Conservation (phyloP, 2,113 vertebrate species). For the Pterocles burchelli region DNA sequence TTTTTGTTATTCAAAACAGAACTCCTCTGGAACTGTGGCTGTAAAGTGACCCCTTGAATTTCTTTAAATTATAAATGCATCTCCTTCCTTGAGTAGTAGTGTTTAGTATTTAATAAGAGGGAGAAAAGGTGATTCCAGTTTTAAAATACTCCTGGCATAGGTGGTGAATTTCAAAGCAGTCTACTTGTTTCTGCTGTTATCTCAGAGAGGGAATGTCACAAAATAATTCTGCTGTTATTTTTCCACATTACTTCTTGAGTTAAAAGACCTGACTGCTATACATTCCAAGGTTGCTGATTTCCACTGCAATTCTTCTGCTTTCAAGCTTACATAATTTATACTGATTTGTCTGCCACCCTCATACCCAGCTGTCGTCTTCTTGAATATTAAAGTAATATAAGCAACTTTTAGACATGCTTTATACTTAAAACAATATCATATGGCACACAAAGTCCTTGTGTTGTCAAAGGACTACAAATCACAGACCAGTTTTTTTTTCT, state of each 20-base stretch:
- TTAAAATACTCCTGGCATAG: neutral
- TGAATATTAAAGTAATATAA: conserved; percentile 67
- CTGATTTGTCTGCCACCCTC: conserved; percentile 52
- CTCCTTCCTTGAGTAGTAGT: neutral
- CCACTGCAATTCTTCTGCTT: conserved; percentile 2
- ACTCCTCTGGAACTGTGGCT: neutral
- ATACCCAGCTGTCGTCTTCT: conserved; percentile 22
- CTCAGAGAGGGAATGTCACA: conserved; percentile 3
- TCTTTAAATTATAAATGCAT: neutral
- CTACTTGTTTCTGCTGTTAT: conserved; percentile 3
- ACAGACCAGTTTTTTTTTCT: neutral
- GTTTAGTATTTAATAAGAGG: conserved; percentile 13
- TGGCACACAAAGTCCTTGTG: neutral
- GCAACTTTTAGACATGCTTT: conserved; percentile 42
- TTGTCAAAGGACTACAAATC: conserved; percentile 56
- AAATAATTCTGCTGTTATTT: conserved; percentile 56
- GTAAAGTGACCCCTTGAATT: neutral
- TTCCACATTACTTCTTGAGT: neutral
- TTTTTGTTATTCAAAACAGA: neutral
- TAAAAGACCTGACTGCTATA: conserved; percentile 26
- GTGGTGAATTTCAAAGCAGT: conserved; percentile 39
- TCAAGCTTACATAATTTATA: conserved; percentile 69
- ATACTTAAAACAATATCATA: neutral
- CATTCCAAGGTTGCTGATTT: conserved; percentile 52
- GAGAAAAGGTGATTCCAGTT: conserved; percentile 14